A percentile compares a stretch with the other conserved stretches of the same genome.
phyloP scores from a whole-genome alignment of 2,113 vertebrate genomes.

The Ibidorhyncha struthersii region DNA sequence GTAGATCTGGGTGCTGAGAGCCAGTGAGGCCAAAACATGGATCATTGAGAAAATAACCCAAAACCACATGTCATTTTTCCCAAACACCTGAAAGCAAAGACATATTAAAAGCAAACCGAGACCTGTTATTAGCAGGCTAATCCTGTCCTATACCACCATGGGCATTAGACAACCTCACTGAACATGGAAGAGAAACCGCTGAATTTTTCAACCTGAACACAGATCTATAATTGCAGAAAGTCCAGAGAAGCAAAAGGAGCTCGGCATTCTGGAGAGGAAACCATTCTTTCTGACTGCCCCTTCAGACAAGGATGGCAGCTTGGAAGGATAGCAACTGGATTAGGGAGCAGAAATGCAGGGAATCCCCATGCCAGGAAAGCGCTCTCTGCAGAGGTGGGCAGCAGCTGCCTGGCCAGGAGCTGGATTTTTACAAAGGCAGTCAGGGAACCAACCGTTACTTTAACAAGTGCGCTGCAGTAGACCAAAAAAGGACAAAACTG shows the following conservation, averaged over 20 bases:
- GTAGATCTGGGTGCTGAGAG: constrained; percentile 85
- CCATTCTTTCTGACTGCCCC: neutral
- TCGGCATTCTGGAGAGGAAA: neutral
- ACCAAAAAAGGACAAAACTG: neutral
- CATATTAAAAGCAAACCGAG: neutral
- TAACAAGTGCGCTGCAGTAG: neutral
- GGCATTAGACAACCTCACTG: neutral
- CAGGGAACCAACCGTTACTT: neutral
- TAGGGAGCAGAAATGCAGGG: neutral
- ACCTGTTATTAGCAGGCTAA: neutral
- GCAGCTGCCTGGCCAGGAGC: neutral
- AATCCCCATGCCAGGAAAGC: neutral
- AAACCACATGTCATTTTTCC: constrained; percentile 81
- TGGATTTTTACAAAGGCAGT: neutral
- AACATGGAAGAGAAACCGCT: rapidly evolving
- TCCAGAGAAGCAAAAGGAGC: neutral
- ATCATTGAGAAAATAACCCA: constrained; percentile 81
- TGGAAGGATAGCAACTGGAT: neutral
- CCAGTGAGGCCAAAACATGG: constrained; percentile 77
- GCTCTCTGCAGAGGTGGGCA: neutral
- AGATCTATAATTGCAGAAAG: neutral
- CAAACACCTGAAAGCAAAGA: constrained; percentile 75
- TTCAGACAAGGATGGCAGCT: neutral
- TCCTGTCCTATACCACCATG: neutral
- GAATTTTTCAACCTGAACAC: neutral